Conservation (phyloP, 92 coral and sea anemone genomes). For the Chrysogorgia sp. region DNA sequence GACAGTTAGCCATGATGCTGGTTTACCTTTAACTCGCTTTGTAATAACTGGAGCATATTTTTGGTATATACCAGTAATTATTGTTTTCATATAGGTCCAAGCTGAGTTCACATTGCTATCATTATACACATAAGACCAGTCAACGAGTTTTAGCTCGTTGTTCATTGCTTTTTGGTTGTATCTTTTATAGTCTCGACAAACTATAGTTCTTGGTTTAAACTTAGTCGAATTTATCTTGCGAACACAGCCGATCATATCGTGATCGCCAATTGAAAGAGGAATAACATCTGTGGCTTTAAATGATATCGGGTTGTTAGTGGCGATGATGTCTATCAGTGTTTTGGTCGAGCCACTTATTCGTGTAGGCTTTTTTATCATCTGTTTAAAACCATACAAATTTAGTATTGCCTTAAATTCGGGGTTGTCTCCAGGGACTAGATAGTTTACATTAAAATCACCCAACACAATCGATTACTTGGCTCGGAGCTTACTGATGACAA, state of each 20-base stretch:
- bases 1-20: conserved; percentile 32
- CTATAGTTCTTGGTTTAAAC: conserved; percentile 26
- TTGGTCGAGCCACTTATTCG: not conserved
- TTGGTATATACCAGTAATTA: conserved; percentile 17
- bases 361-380: conserved; percentile 18
- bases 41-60: conserved; percentile 27
- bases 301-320: conserved; percentile 5
- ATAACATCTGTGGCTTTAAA: not conserved
- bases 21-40: conserved; percentile 39
- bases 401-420: conserved; percentile 20
- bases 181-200: conserved; percentile 14
- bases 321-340: conserved; percentile 17
- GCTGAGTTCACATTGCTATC: conserved; percentile 28
- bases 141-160: conserved; percentile 4
- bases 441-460: conserved; percentile 27
- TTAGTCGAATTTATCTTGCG: conserved; percentile 1
- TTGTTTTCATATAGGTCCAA: conserved; percentile 18
- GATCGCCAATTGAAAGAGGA: conserved; percentile 16
- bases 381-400: conserved; percentile 24
- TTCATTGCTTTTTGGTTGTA: conserved; percentile 10
- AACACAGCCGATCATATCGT: conserved; percentile 23
- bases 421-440: conserved; percentile 9
- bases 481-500: not conserved
- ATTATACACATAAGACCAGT: conserved; percentile 6
- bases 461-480: not conserved